Percentiles rank a stretch among this genome's conserved stretches.
phyloP scores from a whole-genome alignment of 2,797 vertebrate species.

The Pelobates cultripes region DNA sequence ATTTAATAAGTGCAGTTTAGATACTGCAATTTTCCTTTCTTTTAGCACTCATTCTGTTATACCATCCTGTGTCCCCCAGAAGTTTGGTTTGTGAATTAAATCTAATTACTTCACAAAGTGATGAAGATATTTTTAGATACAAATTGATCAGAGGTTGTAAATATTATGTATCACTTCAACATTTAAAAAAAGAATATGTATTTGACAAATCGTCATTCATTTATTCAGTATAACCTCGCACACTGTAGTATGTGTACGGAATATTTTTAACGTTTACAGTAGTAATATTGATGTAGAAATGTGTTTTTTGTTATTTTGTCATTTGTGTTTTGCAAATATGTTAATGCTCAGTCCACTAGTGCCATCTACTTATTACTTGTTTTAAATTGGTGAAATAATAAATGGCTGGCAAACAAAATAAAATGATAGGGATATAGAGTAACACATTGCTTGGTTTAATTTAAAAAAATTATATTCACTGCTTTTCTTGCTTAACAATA shows the following conservation, averaged over 20 bases:
- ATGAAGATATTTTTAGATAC: constrained; percentile 39
- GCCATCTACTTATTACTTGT: no score
- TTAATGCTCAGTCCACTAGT: no score
- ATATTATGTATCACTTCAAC: constrained; percentile 45
- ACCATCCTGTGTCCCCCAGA: constrained; percentile 1
- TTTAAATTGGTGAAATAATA: no score
- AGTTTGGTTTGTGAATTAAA: constrained; percentile 38
- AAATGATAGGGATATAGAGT: no score
- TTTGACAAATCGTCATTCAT: constrained; percentile 17
- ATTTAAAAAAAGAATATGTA: constrained; percentile 44
- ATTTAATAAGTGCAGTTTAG: constrained; percentile 18
- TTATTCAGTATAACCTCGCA: constrained; percentile 15
- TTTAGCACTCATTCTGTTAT: background rate
- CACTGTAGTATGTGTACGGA: constrained; percentile 8
- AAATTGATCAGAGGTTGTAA: constrained; percentile 42
- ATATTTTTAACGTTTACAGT: background rate
- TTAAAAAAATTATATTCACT: no score
- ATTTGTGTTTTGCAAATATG: no score
- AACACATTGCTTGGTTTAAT: no score
- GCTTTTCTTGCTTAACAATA: no score
- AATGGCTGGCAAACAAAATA: no score
- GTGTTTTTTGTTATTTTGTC: no score
- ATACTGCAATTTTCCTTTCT: constrained; percentile 14
- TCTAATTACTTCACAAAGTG: constrained; percentile 32
- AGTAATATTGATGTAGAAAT: no score